A percentile compares a stretch with the other conserved stretches of the same genome.
These are phyloP conservation scores for Rhadina sibilatrix DNA, from an alignment of 2,113 vertebrate genomes.

Conservation along the genomic window DNA sequence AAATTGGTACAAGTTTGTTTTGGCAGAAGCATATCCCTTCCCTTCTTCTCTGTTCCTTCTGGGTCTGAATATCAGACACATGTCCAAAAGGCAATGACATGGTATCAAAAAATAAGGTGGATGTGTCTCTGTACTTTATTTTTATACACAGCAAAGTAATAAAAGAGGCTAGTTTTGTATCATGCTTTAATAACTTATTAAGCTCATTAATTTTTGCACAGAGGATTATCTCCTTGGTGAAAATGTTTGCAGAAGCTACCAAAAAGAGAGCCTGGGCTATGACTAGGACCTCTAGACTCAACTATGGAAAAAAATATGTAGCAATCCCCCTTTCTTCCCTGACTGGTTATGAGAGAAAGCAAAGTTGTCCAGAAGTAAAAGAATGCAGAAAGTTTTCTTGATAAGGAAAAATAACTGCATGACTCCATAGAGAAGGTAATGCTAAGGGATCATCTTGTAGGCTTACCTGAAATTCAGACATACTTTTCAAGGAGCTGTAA, in stretches of 20 bases:
- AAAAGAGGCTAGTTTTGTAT: background rate
- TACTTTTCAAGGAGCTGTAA: background rate
- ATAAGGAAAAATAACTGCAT: background rate
- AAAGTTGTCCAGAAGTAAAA: background rate
- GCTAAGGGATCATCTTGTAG: background rate
- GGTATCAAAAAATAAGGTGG: background rate
- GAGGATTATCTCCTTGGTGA: background rate
- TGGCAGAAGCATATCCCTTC: background rate
- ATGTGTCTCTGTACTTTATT: background rate
- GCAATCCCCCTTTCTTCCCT: background rate
- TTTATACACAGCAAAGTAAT: background rate
- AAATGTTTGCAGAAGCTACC: background rate
- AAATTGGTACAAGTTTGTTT: background rate
- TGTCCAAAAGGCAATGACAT: background rate
- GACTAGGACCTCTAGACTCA: background rate
- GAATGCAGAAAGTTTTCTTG: background rate
- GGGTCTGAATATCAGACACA: background rate
- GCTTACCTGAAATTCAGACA: background rate
- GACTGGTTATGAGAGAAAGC: background rate
- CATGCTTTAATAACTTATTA: background rate
- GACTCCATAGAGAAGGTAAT: background rate
- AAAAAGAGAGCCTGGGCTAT: background rate
- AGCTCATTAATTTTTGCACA: background rate
- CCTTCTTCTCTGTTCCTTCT: background rate
- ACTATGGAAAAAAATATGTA: background rate